These are phyloP conservation scores for Siderastrea radians DNA, from an alignment of 92 coral and sea anemone species.

Conservation along the genomic window DNA sequence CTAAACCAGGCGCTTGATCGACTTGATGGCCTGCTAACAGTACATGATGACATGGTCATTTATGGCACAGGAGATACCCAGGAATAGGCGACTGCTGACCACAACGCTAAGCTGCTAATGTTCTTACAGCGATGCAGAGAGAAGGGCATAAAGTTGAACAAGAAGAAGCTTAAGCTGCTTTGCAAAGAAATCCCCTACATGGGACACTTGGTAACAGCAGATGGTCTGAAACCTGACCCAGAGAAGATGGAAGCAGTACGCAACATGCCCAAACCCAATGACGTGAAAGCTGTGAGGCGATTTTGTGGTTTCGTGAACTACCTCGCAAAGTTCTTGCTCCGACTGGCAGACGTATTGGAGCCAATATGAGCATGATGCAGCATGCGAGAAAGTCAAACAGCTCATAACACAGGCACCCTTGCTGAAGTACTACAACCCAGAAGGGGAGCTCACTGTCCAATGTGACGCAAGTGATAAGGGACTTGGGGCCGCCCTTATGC, in stretches of 20 bases:
- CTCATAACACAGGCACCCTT: too few species aligned
- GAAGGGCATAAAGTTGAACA: constrained; percentile 52
- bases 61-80: constrained; percentile 63
- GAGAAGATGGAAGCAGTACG: too few species aligned
- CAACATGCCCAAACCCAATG: constrained; percentile 49
- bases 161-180: constrained; percentile 34
- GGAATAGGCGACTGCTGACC: constrained; percentile 56
- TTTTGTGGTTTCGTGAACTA: constrained; percentile 71
- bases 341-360: constrained; percentile 36
- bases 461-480: too few species aligned
- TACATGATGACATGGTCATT: constrained; percentile 74
- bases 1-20: constrained; percentile 70
- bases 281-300: constrained; percentile 59
- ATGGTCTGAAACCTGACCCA: too few species aligned
- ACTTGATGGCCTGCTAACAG: constrained; percentile 61
- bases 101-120: constrained; percentile 30
- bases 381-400: constrained; percentile 55
- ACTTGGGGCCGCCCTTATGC: too few species aligned
- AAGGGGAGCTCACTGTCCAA: too few species aligned
- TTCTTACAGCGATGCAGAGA: constrained; percentile 57
- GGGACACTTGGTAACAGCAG: constrained; percentile 60
- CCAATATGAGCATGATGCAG: constrained; percentile 56
- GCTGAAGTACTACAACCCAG: too few species aligned
- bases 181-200: constrained; percentile 51
- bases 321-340: constrained; percentile 63